These are phyloP conservation scores for Gopherus evgoodei DNA, from an alignment of 2,113 vertebrate genomes.

Conservation along the genomic window DNA sequence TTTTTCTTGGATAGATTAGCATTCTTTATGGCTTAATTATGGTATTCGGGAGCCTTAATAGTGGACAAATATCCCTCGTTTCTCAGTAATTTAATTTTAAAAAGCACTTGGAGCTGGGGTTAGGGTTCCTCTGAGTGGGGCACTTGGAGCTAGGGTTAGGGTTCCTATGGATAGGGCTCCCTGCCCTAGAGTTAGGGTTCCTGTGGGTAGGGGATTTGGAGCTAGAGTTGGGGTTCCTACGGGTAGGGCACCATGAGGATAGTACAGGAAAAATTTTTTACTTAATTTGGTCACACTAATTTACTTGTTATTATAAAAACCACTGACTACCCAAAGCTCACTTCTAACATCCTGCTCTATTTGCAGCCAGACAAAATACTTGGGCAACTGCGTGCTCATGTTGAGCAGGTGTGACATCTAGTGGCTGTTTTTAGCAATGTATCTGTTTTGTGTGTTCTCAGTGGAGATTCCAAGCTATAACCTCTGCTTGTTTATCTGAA, in stretches of 20 bases:
- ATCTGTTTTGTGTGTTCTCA: background rate
- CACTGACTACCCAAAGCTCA: background rate
- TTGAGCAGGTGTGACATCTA: conserved; percentile 76
- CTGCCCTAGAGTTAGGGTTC: too few relatives aligned
- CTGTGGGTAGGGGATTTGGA: too few relatives aligned
- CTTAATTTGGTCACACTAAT: conserved; percentile 42
- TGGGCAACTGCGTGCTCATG: background rate
- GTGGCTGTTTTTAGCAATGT: conserved; percentile 51
- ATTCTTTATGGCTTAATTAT: conserved; percentile 65
- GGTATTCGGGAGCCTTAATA: conserved; percentile 29
- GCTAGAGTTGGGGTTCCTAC: too few relatives aligned
- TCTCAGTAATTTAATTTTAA: conserved; percentile 30
- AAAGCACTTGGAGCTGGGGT: background rate
- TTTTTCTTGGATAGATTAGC: conserved; percentile 69
- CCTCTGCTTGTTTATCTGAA: background rate
- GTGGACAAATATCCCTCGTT: background rate
- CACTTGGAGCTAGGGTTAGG: too few relatives aligned
- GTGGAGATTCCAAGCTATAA: background rate
- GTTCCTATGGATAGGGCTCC: too few relatives aligned
- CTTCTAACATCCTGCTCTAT: background rate
- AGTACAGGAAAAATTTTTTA: conserved; percentile 26
- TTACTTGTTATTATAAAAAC: conserved; percentile 27
- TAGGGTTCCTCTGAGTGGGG: too few relatives aligned
- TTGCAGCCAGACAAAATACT: background rate
- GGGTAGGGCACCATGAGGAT: background rate